A percentile compares a stretch with the other conserved stretches of the same genome.
Evolutionary conservation across 2,113 vertebrate genomes (phyloP).

Genomic region (Lagopus muta): DNA sequence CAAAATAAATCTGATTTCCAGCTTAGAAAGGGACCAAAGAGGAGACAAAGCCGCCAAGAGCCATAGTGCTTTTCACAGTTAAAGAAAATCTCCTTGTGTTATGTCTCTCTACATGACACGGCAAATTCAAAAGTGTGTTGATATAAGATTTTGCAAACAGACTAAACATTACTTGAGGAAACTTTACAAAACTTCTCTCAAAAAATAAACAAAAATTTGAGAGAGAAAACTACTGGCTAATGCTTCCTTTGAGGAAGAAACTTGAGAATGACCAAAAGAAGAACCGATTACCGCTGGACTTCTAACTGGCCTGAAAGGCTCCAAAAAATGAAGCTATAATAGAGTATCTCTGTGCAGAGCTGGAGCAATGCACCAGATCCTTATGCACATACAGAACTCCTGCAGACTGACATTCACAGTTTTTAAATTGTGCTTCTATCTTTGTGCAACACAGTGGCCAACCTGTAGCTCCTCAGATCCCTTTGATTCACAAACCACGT

Average conservation of each 20-base stretch:
- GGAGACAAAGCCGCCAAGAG: constrained; percentile 52
- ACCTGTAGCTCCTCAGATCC: background rate
- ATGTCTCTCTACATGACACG: constrained; percentile 16
- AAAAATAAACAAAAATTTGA: constrained; percentile 61
- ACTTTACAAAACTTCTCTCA: constrained; percentile 54
- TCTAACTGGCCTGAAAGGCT: background rate
- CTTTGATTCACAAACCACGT: rapidly evolving
- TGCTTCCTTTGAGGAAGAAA: constrained; percentile 51
- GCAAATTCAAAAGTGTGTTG: constrained; percentile 57
- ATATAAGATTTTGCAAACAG: constrained; percentile 66
- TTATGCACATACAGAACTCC: background rate
- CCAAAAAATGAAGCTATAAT: background rate
- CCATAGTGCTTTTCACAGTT: constrained; percentile 61
- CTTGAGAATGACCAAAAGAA: constrained; percentile 25
- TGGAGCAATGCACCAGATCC: background rate
- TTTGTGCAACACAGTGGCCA: background rate
- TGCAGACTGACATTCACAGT: background rate
- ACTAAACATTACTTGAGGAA: constrained; percentile 71
- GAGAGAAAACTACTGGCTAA: constrained; percentile 40
- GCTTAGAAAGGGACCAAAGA: constrained; percentile 26
- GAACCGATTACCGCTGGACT: background rate
- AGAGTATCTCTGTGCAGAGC: background rate
- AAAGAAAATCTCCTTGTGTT: background rate
- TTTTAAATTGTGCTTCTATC: background rate
- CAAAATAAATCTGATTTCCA: constrained; percentile 38